Evolutionary conservation across 2,797 vertebrate genomes (phyloP), one percentile per base, ranked within the genome.

Genomic region (Micropoecilia bifurca): DNA sequence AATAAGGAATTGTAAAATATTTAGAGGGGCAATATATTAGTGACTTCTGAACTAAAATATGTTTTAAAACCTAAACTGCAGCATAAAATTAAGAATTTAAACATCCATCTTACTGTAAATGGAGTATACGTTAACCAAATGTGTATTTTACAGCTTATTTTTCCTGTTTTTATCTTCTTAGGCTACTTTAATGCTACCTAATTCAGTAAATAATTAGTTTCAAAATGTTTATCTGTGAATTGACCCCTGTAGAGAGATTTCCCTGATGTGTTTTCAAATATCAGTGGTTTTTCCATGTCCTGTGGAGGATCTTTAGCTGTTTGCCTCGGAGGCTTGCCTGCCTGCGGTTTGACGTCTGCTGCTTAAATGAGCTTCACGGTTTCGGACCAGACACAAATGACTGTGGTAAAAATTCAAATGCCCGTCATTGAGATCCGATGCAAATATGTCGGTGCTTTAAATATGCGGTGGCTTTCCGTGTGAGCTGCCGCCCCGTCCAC

Each of bases 321-420:
- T 55, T 55, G 57, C 74, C 14, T 85, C 71, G 4, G 18, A 79
- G 76, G 73, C 83, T 83, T 28, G 88, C 61, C 1, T 88, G 87
- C 61, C 1, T 88, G 87, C 66, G 91, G 94, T 93, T 93, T 89
- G 91, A 86, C 90, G 90, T 92, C 87, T 90, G 90, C 91, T 89
- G 91, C 91, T 93, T 88, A 94, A 90, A 93, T 93, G 88, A 93
- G 79, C 86, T 90, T 95, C 95, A 96, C 89, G 94, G 93, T 95
- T 93, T 89, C 89, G 76, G 93, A 92, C 83, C 81, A 80, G 86
- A 96, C 91, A 93, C 95, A 95, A 95, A 94, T 90, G 90, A 82
- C 85, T 88, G 93, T 39, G 95, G 95, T 87, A 90, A 91, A 95
- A 90, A 96, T 95, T 96, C 95, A 96, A 96, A 96, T 55, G 83